Evolutionary conservation across 1,140 invertebrate genomes (phyloP).

Genomic region (Wiebesia pumilae): DNA sequence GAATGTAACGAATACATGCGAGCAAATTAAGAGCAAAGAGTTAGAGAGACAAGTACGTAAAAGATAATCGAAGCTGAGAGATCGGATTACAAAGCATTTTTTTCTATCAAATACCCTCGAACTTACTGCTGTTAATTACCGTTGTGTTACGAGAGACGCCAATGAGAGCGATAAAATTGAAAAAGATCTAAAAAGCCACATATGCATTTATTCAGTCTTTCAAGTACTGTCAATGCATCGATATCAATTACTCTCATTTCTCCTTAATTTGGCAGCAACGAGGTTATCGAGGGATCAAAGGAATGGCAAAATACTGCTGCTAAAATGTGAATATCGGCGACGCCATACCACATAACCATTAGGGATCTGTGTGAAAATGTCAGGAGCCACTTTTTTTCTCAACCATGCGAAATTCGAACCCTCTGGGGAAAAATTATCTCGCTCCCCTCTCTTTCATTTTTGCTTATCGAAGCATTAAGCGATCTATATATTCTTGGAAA

Average conservation of each 20-base stretch:
- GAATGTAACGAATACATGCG: background rate
- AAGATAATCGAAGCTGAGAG: background rate
- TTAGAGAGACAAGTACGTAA: background rate
- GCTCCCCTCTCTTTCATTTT: background rate
- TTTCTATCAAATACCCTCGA: slow-evolving; percentile 5
- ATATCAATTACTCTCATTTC: background rate
- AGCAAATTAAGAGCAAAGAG: background rate
- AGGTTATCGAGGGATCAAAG: slow-evolving; percentile 47
- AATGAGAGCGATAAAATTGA: background rate
- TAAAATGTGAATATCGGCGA: slow-evolving; percentile 26
- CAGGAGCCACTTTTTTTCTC: background rate
- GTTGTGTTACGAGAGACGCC: background rate
- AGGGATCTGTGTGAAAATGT: background rate
- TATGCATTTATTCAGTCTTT: background rate
- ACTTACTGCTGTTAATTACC: slow-evolving; percentile 28
- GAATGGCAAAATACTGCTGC: background rate
- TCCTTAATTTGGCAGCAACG: slow-evolving; percentile 3
- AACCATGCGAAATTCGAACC: background rate
- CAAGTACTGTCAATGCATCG: background rate
- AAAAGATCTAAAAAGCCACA: background rate
- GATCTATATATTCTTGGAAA: background rate
- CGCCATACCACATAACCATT: background rate
- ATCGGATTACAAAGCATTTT: slow-evolving; percentile 19
- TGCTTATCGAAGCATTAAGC: background rate
- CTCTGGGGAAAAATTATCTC: background rate